A percentile compares a stretch with the other conserved stretches of the same genome.
phyloP scores from a whole-genome alignment of 2,888 invertebrate genomes.

The Cosmia pyralina region DNA sequence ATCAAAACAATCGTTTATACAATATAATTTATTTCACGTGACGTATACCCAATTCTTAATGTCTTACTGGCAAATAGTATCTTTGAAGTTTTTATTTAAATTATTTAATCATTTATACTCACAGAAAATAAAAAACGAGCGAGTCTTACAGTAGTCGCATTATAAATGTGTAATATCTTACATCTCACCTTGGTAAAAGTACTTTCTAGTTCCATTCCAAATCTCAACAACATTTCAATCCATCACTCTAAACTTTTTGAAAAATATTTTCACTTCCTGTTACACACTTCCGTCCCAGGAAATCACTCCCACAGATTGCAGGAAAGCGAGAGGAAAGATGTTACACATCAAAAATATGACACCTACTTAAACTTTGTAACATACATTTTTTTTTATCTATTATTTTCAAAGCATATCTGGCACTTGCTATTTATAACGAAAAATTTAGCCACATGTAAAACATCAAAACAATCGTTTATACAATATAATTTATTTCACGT shows the following conservation, averaged over 20 bases:
- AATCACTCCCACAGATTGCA: too few relatives aligned
- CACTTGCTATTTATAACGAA: not conserved
- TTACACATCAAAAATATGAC: not conserved
- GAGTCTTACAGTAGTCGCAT: too few relatives aligned
- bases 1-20: not conserved
- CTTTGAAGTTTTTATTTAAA: not conserved
- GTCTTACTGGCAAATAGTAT: not conserved
- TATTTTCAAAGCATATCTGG: not conserved
- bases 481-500: not conserved
- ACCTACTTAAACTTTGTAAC: not conserved
- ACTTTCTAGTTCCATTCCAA: too few relatives aligned
- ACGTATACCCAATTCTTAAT: conserved; percentile 3
- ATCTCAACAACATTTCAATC: too few relatives aligned
- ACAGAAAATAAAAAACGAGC: not conserved
- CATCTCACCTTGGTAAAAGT: too few relatives aligned
- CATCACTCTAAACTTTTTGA: too few relatives aligned
- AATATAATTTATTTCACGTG: not conserved
- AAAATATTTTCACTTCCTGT: too few relatives aligned
- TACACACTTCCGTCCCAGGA: too few relatives aligned
- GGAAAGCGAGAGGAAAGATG: too few relatives aligned
- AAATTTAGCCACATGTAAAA: not conserved
- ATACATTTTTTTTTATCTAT: not conserved
- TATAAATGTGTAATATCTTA: too few relatives aligned
- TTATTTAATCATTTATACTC: not conserved
- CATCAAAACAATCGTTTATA: not conserved